Conservation (phyloP, 2,888 invertebrate genomes). For the Aquatica leii region DNA sequence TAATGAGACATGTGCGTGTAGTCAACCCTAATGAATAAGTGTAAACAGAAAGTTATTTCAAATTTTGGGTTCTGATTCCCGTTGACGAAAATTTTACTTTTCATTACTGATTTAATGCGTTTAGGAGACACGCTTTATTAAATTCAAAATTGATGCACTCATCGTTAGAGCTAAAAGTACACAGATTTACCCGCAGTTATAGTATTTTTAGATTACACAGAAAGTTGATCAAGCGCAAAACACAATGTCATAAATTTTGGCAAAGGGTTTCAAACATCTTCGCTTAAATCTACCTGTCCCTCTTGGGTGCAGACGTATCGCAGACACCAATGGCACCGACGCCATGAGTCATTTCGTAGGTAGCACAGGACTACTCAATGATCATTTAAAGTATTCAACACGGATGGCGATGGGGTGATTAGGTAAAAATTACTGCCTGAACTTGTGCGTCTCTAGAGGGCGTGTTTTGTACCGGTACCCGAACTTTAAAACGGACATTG, state of each 20-base stretch:
- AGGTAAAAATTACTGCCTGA: no score
- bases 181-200: background rate
- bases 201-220: background rate
- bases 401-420: no score
- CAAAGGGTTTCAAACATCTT: conserved; percentile 1
- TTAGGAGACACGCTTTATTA: conserved; percentile 23
- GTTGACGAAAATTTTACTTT: conserved; percentile 23
- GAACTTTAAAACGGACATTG: background rate
- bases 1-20: conserved; percentile 47
- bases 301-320: conserved; percentile 38
- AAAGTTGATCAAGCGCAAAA: background rate
- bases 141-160: background rate
- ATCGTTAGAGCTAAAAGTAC: background rate
- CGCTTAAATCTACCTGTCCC: conserved; percentile 32
- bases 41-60: conserved; percentile 37
- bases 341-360: conserved; percentile 48
- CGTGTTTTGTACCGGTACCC: no score
- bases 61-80: conserved; percentile 38
- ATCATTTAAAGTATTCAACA: background rate
- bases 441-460: no score
- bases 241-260: conserved; percentile 4
- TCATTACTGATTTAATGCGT: conserved; percentile 21
- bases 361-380: conserved; percentile 53
- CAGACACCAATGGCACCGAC: conserved; percentile 39
- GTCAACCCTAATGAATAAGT: conserved; percentile 41